Base-by-base conservation (phyloP, 2,113 vertebrate species). In the Anoplopoma fimbria region DNA sequence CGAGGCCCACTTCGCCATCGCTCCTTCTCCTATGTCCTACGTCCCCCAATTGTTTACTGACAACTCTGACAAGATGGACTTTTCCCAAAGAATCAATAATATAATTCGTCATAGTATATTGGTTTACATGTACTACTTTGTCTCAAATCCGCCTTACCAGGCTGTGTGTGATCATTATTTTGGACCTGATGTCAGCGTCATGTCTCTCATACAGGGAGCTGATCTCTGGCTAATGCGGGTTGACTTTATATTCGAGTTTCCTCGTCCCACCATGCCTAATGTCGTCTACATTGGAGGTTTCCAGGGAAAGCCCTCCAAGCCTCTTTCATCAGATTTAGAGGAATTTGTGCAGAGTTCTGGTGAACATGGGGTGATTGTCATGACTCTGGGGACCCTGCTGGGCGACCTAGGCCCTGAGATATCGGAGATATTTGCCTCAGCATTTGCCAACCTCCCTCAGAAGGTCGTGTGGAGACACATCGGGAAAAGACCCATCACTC, bases 221-320 rank as follows among this genome's bases (percentile, higher is more conserved):
- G 94, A 95, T 72, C 55, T 95, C 10, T 95, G 92, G 79, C 82
- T 95, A 4, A 91, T 95, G 85, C 79, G 93, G 49, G 34, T 90
- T 0, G 94, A 95, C 86, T 95, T 94, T 60, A 89, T 81, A 0
- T 91, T 95, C 3, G 93, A 95, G 67, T 90, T 93, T 31, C 91
- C 93, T 21, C 88, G 90, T 15, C 93, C 94, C 25, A 93, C 89
- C 9, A 93, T 95, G 94, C 95, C 94, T 25, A 95, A 95, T 23
- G 49, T 90, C 0, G 40, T 95, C 40, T 95, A 95, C 77, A 91
- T 94, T 0, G 94, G 94, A 19, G 94, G 95, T 2, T 94, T 95
- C 23, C 94, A 95, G 33, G 79, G 84, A 6, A 92, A 82, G 63
- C 83, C 93, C 7, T 31, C 85, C 10, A 89, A 83, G 9, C 82